Base-by-base conservation (phyloP, 2,113 vertebrate species). In the Pangasianodon gigas region DNA sequence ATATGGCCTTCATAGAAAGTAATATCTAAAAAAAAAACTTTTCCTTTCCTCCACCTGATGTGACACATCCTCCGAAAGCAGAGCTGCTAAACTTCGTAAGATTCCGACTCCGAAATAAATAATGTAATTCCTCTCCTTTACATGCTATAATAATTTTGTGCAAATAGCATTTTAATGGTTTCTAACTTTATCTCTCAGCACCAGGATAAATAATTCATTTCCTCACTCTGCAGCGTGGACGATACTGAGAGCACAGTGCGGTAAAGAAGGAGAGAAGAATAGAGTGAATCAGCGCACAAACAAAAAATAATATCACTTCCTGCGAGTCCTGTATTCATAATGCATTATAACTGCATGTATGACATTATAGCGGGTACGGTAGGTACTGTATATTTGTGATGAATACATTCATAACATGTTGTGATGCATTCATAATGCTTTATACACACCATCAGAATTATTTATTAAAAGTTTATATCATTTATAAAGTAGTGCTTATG, bases 131-230 rank as follows among this genome's bases (percentile, higher is more conserved):
- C 44, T 81, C 32, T 32, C 41, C 62, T 88, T 77, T 67, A 89
- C 54, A 75, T 41, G 60, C 62, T 83, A 48, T 83, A 60, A 87
- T 62, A 2, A 16, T 80, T 83, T 75, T 54, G 62, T 87, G 69
- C 56, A 90, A 86, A 88, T 83, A 77, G 54, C 51, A 69, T 88
- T 90, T 88, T 81, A 86, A 88, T 86, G 37, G 29, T 18, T 88
- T 87, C 65, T 89, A 87, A 88, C 81, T 86, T 48, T 86, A 91
- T 88, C 84, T 81, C 26, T 29, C 56, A 29, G 26, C 46, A 41
- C 16, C 75, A 46, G 44, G 62, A 88, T 29, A 83, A 86, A 90
- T 83, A 81, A 87, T 90, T 87, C 60, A 62, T 26, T 88, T 46
- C n/a, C 37, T 44, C 7, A 32, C 84, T 85, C 58, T 6, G 19